Percentiles rank a stretch among this genome's conserved stretches.
phyloP scores from a whole-genome alignment of 1,140 invertebrate species.

The Neotoxoptera formosana region DNA sequence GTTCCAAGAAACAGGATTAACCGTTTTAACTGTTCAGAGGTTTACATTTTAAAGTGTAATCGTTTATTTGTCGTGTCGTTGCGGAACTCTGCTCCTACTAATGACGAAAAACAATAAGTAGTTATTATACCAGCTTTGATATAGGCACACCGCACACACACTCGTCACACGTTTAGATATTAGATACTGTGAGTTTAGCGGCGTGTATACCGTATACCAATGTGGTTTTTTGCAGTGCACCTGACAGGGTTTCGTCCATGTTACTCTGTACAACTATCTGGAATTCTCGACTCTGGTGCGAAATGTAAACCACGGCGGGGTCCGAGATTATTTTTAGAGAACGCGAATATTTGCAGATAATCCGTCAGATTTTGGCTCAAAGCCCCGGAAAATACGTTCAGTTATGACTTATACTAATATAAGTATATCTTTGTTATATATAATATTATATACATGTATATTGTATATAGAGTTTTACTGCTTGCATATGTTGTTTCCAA shows the following conservation, averaged over 20 bases:
- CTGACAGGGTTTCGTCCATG: background rate
- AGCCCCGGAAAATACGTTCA: conserved; percentile 37
- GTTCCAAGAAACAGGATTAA: background rate
- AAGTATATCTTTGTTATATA: conserved; percentile 24
- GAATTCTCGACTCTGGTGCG: background rate
- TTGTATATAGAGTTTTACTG: conserved; percentile 30
- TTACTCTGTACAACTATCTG: background rate
- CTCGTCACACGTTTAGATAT: background rate
- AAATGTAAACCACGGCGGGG: background rate
- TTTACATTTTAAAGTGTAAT: background rate
- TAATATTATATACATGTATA: background rate
- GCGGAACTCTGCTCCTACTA: background rate
- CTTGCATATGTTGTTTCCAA: conserved; percentile 25
- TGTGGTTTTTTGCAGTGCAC: background rate
- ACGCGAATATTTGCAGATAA: conserved; percentile 49
- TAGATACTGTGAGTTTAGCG: too few species aligned
- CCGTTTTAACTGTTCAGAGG: background rate
- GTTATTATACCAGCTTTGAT: background rate
- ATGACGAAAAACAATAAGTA: background rate
- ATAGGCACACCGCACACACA: too few species aligned
- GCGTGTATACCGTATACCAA: background rate
- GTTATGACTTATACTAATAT: conserved; percentile 33
- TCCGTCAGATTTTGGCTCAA: conserved; percentile 48
- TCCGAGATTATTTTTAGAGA: conserved; percentile 45
- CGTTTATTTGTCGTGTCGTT: background rate